Conservation (phyloP, 2,797 vertebrate genomes). For the Chaetophractus vellerosus region DNA sequence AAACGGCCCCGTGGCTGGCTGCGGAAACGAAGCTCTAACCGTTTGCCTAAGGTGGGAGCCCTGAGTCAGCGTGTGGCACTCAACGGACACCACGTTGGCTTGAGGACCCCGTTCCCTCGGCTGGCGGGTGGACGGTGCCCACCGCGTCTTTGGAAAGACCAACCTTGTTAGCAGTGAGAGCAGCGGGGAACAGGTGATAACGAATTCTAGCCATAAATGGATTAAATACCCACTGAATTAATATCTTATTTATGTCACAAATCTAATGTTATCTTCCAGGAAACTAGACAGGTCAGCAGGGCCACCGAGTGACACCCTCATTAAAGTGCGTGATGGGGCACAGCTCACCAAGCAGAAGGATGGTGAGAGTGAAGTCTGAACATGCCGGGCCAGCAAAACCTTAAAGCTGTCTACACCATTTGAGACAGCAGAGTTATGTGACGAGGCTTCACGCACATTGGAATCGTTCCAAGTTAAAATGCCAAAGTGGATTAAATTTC, state of each 20-base stretch:
- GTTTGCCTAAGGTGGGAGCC: background rate
- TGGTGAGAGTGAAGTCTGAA: background rate
- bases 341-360: rapidly evolving
- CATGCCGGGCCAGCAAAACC: background rate
- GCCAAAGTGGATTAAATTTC: background rate
- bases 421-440: background rate
- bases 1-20: background rate
- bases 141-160: background rate
- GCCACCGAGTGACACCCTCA: background rate
- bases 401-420: background rate
- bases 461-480: background rate
- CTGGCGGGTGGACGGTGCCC: rapidly evolving
- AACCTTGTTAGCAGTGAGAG: background rate
- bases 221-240: background rate
- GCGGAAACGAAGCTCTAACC: background rate
- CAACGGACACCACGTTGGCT: too few species aligned
- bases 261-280: background rate
- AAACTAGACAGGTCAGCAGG: background rate
- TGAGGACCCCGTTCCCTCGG: too few species aligned
- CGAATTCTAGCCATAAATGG: background rate
- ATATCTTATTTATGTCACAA: background rate
- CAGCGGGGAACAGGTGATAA: background rate
- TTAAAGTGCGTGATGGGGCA: background rate
- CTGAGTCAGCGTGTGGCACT: rapidly evolving
- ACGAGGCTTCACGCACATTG: background rate